phyloP scores from a whole-genome alignment of 2,888 invertebrate genomes.

The Ichneumoninae sp. region DNA sequence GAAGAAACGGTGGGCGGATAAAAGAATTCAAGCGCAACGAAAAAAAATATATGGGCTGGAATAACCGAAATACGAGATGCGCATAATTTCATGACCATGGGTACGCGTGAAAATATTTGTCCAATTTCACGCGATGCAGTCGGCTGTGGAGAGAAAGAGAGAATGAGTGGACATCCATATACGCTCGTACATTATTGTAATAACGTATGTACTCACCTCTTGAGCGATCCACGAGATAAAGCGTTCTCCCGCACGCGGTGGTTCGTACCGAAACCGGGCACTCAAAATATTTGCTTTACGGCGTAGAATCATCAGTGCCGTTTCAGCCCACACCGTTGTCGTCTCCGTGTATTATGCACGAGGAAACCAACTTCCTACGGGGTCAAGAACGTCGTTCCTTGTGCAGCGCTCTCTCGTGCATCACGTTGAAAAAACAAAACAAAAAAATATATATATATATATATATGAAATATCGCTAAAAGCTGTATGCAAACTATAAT shows the following conservation, averaged over 20 bases:
- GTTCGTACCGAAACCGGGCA: constrained; percentile 55
- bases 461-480: no score
- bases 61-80: constrained; percentile 25
- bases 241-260: constrained; percentile 19
- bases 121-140: constrained; percentile 15
- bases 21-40: background rate
- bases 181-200: constrained; percentile 50
- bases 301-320: constrained; percentile 38
- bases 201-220: constrained; percentile 59
- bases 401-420: background rate
- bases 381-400: constrained; percentile 51
- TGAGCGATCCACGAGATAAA: constrained; percentile 61
- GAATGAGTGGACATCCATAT: constrained; percentile 8
- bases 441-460: background rate
- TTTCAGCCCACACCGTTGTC: background rate
- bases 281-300: constrained; percentile 66
- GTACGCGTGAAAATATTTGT: constrained; percentile 50
- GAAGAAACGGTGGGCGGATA: background rate
- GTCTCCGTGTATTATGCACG: constrained; percentile 37
- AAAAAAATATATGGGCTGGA: background rate
- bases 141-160: background rate
- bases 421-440: background rate
- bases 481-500: no score
- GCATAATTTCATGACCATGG: constrained; percentile 18
- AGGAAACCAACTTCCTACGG: constrained; percentile 53